Percentiles rank a stretch among this genome's conserved stretches.
Evolutionary conservation across 2,113 vertebrate species (phyloP).

Genomic region (Salvator merianae): DNA sequence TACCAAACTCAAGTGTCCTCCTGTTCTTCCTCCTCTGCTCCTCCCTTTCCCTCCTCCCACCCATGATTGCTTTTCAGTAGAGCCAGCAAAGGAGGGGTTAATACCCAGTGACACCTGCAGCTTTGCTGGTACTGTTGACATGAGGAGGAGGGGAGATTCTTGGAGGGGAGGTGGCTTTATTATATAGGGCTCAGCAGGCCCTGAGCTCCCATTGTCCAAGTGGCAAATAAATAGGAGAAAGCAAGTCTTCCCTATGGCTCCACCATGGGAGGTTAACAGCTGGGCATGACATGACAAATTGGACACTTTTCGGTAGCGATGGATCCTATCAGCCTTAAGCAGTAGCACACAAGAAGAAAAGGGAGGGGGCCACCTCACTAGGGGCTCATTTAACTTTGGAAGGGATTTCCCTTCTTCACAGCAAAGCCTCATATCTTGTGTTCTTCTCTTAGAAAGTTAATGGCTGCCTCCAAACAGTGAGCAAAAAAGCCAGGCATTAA

Average conservation of each 20-base stretch:
- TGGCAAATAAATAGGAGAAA: constrained; percentile 92
- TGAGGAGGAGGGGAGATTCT: constrained; percentile 36
- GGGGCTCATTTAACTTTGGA: constrained; percentile 16
- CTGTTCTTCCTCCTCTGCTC: constrained; percentile 40
- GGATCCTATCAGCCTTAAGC: constrained; percentile 71
- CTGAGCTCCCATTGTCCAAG: constrained; percentile 81
- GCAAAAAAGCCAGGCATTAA: too few relatives aligned
- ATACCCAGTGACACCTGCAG: constrained; percentile 83
- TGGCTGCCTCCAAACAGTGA: too few relatives aligned
- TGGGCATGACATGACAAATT: constrained; percentile 97
- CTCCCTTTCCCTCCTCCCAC: constrained; percentile 34
- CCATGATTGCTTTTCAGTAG: constrained; percentile 73
- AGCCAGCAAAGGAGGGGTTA: constrained; percentile 73
- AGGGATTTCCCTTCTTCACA: constrained; percentile 33
- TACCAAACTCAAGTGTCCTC: constrained; percentile 42
- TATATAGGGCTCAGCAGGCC: constrained; percentile 83
- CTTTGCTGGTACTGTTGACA: constrained; percentile 73
- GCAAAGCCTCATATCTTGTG: background rate
- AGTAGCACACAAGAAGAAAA: constrained; percentile 45
- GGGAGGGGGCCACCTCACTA: constrained; percentile 25
- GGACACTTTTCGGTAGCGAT: constrained; percentile 80
- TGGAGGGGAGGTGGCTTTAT: constrained; percentile 77
- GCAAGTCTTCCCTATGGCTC: constrained; percentile 85
- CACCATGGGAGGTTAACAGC: constrained; percentile 89
- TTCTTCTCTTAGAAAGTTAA: constrained; percentile 9